These are phyloP conservation scores for Gastrophysa polygoni DNA, from an alignment of 2,888 invertebrate genomes.

Conservation along the genomic window DNA sequence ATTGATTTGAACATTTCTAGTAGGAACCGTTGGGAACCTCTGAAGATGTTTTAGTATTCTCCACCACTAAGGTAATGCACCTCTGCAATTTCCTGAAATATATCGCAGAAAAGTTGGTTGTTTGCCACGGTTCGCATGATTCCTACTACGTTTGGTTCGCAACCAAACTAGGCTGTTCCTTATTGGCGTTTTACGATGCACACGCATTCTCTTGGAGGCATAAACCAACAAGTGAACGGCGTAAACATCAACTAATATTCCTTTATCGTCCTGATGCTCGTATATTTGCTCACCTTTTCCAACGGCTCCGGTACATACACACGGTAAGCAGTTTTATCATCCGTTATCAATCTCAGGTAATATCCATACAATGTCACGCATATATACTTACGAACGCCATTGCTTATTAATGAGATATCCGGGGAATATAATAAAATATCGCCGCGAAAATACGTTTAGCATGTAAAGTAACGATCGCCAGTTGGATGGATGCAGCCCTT, in stretches of 20 bases:
- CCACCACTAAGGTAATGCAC: too few relatives aligned
- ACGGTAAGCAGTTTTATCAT: constrained; percentile 48
- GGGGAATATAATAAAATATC: constrained; percentile 43
- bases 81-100: too few relatives aligned
- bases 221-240: constrained; percentile 3
- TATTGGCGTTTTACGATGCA: too few relatives aligned
- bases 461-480: constrained; percentile 42
- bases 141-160: too few relatives aligned
- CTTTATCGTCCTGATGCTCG: constrained; percentile 36
- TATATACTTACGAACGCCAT: constrained; percentile 52
- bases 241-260: constrained; percentile 18
- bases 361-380: constrained; percentile 59
- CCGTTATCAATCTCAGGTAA: constrained; percentile 54
- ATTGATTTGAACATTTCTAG: too few relatives aligned
- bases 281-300: constrained; percentile 42
- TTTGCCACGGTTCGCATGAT: too few relatives aligned
- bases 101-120: too few relatives aligned
- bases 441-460: constrained; percentile 44
- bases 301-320: constrained; percentile 30
- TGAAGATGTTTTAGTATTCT: too few relatives aligned
- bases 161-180: too few relatives aligned
- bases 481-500: constrained; percentile 38
- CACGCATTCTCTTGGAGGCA: background rate
- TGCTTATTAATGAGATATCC: constrained; percentile 57
- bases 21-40: too few relatives aligned